Evolutionary conservation across 1,140 invertebrate genomes (phyloP), one percentile per base, ranked within the genome.

Genomic region (Potamilus streckersoni): DNA sequence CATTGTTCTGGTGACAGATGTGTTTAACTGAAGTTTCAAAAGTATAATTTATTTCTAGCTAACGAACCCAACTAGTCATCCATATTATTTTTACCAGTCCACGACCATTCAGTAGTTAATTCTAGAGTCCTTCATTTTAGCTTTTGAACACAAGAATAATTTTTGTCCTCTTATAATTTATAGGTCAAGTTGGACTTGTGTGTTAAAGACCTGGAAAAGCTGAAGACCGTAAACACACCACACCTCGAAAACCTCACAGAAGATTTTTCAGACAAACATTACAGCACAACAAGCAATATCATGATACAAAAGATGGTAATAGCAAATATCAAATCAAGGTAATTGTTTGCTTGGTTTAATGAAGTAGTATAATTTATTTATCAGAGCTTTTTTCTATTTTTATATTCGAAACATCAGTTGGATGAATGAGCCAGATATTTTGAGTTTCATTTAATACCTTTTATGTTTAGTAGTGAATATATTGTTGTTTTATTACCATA

Each of bases 181-280:
- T 23, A 59, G 55, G 19, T 73, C 19, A 58, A 73, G 63, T n/a
- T 73, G 31, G 20, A 57, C 19, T 16, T 59, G 49, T 65, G 70
- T 56, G 1, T 31, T 19, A 12, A 15, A 11, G 72, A 73, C 17
- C 4, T 67, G 11, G 57, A 66, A 1, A 57, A 73, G 38, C 19
- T 59, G 23, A 59, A 66, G 49, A 31, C 15, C 59, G 1, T 67
- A 20, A 65, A 73, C n/a, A 23, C 72, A 20, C 49, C 49, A 8
- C 20, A 66, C 13, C 63, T 73, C 1, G 55, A 57, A 67, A 56
- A 73, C 15, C 31, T 66, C n/a, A n/a, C 38, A 27, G 27, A 15
- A 23, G n/a, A 59, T 16, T 1, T 4, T 65, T 60, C 67, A 20
- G 15, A 66, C 12, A 66, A n/a, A 6, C 66, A 58, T n/a, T 57